These are phyloP conservation scores for Drosophila sordidapex DNA, from an alignment of 2,888 invertebrate species.

Conservation along the genomic window DNA sequence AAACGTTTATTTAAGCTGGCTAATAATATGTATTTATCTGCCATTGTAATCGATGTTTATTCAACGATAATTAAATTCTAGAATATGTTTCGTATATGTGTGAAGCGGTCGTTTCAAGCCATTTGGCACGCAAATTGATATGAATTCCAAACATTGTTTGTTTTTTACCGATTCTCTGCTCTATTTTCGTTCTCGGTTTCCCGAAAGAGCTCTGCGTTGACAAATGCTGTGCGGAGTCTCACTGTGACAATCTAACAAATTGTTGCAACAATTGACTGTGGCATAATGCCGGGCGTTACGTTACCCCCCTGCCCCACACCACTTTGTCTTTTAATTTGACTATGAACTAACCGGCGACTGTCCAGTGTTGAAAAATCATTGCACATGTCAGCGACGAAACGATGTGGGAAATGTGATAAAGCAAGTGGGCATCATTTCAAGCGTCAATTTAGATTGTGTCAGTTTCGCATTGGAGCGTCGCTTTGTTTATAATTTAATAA, in stretches of 20 bases:
- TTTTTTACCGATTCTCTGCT: conserved; percentile 6
- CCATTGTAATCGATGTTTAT: conserved; percentile 4
- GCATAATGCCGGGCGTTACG: conserved; percentile 44
- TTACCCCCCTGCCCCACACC: not conserved
- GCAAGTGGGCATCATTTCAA: conserved; percentile 44
- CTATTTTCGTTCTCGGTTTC: conserved; percentile 9
- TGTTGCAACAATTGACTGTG: conserved; percentile 69
- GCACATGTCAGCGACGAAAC: conserved; percentile 57
- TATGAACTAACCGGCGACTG: conserved; percentile 16
- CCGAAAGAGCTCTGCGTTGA: conserved; percentile 18
- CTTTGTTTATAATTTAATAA: conserved; percentile 78
- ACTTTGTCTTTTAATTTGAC: conserved; percentile 14
- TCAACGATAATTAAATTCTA: conserved; percentile 17
- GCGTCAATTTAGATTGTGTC: conserved; percentile 61
- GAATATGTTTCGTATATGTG: not conserved
- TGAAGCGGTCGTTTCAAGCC: not conserved
- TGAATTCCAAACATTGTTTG: conserved; percentile 39
- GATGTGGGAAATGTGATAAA: conserved; percentile 49
- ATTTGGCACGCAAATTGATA: conserved; percentile 41
- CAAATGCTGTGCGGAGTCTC: conserved; percentile 47
- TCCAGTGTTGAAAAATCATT: conserved; percentile 65
- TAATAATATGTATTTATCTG: not conserved
- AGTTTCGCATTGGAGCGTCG: conserved; percentile 53
- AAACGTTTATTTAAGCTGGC: not conserved
- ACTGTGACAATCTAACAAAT: conserved; percentile 70